Evolutionary conservation across 1,140 invertebrate genomes (phyloP).

Genomic region (Maniola jurtina): DNA sequence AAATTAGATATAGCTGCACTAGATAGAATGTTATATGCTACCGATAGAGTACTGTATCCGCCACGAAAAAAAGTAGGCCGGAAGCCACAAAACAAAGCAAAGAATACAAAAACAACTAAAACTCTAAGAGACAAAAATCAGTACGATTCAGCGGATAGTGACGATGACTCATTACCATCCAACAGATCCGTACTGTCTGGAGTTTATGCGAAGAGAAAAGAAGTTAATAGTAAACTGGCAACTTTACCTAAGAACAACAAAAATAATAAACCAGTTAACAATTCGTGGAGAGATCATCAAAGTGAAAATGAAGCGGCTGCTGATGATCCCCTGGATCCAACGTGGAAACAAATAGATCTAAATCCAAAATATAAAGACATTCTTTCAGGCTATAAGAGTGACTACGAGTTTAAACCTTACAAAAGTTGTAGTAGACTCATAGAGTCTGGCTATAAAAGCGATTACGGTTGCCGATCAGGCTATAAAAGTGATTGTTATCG

Average conservation of each 20-base stretch:
- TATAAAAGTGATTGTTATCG: conserved; percentile 78
- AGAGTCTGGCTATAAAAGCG: conserved; percentile 81
- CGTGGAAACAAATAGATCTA: conserved; percentile 82
- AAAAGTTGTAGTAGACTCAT: conserved; percentile 80
- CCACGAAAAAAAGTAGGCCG: conserved; percentile 85
- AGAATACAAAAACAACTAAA: conserved; percentile 73
- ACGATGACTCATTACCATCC: conserved; percentile 60
- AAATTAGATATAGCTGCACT: conserved; percentile 81
- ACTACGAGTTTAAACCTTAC: conserved; percentile 78
- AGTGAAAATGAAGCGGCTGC: conserved; percentile 74
- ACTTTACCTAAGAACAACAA: conserved; percentile 61
- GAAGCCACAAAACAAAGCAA: conserved; percentile 75
- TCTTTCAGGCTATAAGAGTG: conserved; percentile 80
- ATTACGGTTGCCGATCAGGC: conserved; percentile 77
- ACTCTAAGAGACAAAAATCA: conserved; percentile 77
- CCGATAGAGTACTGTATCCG: conserved; percentile 86
- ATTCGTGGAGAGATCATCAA: conserved; percentile 72
- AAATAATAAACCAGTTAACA: conserved; percentile 51
- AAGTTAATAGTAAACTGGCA: conserved; percentile 70
- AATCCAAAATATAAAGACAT: conserved; percentile 81
- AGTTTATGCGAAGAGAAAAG: conserved; percentile 77
- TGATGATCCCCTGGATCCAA: conserved; percentile 78
- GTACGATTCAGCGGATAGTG: conserved; percentile 69
- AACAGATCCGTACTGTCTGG: conserved; percentile 72
- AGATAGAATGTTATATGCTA: conserved; percentile 84